Base-by-base conservation (phyloP, 2,797 vertebrate species). In the Melanotaenia boesemani region DNA sequence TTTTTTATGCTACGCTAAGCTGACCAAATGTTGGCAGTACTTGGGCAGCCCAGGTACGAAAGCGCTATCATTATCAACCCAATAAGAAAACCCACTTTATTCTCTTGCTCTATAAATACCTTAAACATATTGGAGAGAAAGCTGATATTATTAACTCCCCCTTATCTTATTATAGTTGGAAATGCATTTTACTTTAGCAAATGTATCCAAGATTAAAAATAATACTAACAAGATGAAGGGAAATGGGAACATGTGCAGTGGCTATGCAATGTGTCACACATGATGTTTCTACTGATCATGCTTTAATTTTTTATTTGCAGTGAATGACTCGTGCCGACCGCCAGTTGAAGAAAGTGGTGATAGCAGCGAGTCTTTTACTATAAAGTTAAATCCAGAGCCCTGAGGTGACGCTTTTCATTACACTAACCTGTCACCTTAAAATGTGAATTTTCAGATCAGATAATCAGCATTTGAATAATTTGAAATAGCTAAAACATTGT, bases 321-420 rank as follows among this genome's bases (percentile, higher is more conserved):
- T 34, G 39, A 66, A 80, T 0, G 92, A 92, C 16, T 90, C 89
- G 67, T 95, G 75, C 67, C 70, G 85, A 22, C 89, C 50, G 5
- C 94, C 94, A 24, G 88, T 95, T n/a, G 93, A 94, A 63, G 94
- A 95, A 84, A 93, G 88, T 4, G 93, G 94, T 0, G 80, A 90
- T 9, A 81, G 64, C 82, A 92, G 82, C 61, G 37, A 46, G 32
- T 78, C 81, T 2, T 73, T 81, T 16, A 55, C 80, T 15, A 59
- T 88, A 37, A 92, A 94, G 81, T 36, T 44, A 36, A 80, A 79
- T 16, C 10, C 55, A 18, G 77, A 24, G 9, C 68, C 73, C 2
- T 90, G 64, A 91, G 54, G 48, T 79, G 72, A 67, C 71, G 58
- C 7, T 11, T 15, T 66, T 1, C 20, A 52, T n/a, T 22, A 44